These are phyloP conservation scores for Campylorhamphus procurvoides DNA, from an alignment of 2,113 vertebrate genomes.

Conservation along the genomic window DNA sequence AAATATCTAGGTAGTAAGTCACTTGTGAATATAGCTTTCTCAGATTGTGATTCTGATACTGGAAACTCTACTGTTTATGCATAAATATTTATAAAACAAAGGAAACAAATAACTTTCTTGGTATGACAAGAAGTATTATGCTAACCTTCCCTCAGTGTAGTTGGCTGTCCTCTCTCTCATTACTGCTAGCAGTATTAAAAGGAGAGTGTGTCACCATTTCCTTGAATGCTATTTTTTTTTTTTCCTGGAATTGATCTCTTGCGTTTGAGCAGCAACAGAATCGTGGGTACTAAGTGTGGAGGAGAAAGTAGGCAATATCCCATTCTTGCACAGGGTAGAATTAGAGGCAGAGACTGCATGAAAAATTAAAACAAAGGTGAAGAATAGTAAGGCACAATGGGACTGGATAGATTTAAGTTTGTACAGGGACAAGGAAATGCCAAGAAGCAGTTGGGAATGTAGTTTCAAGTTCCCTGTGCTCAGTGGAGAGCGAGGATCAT, in stretches of 20 bases:
- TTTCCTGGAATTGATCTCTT: not conserved
- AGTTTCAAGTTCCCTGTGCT: constrained; percentile 27
- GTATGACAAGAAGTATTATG: not conserved
- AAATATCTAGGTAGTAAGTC: not conserved
- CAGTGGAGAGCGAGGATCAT: not conserved
- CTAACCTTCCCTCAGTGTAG: not conserved
- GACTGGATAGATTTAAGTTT: not conserved
- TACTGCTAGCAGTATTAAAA: not conserved
- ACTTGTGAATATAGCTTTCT: not conserved
- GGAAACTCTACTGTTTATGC: not conserved
- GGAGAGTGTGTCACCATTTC: not conserved
- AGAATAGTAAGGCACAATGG: not conserved
- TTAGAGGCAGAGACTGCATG: not conserved
- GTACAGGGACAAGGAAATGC: not conserved
- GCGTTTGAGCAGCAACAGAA: not conserved
- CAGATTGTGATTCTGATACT: not conserved
- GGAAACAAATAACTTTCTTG: not conserved
- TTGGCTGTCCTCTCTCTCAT: not conserved
- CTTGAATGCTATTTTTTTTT: not conserved
- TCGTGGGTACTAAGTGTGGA: not conserved
- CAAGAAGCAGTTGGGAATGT: constrained; percentile 38
- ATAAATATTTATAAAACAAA: not conserved
- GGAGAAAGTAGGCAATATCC: not conserved
- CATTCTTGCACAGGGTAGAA: not conserved
- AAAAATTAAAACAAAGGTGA: not conserved